Evolutionary conservation across 2,888 invertebrate species (phyloP).

Genomic region (Cephus runcator): DNA sequence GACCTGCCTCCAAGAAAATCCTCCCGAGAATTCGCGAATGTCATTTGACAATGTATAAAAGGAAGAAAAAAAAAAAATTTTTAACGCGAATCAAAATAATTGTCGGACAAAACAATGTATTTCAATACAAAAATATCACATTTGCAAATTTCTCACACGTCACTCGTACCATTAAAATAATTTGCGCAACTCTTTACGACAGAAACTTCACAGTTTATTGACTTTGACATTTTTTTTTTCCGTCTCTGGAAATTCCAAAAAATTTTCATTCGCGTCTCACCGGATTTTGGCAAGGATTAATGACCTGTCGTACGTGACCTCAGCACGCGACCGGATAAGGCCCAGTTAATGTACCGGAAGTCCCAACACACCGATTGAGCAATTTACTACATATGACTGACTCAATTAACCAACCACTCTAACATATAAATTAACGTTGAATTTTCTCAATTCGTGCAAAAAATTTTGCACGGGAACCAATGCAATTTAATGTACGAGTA

Average conservation of each 20-base stretch:
- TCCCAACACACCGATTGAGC: constrained; percentile 21
- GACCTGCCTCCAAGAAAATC: background rate
- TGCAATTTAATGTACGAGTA: background rate
- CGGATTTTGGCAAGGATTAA: background rate
- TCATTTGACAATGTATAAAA: background rate
- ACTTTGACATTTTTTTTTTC: too few species aligned
- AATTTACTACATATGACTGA: background rate
- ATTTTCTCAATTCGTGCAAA: background rate
- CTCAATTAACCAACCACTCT: background rate
- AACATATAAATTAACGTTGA: background rate
- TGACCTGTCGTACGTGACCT: background rate
- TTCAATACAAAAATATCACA: too few species aligned
- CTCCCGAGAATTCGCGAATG: background rate
- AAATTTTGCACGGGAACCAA: background rate
- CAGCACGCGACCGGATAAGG: constrained; percentile 27
- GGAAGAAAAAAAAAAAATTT: too few species aligned
- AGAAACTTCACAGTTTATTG: too few species aligned
- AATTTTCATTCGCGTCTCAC: background rate
- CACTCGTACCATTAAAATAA: too few species aligned
- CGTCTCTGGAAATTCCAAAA: background rate
- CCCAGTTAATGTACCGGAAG: constrained; percentile 46
- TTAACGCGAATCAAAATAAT: too few species aligned
- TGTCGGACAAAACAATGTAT: too few species aligned
- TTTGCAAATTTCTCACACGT: too few species aligned
- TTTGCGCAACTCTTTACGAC: too few species aligned